Conservation (phyloP, 2,113 vertebrate species). For the Psittacara wagleri region DNA sequence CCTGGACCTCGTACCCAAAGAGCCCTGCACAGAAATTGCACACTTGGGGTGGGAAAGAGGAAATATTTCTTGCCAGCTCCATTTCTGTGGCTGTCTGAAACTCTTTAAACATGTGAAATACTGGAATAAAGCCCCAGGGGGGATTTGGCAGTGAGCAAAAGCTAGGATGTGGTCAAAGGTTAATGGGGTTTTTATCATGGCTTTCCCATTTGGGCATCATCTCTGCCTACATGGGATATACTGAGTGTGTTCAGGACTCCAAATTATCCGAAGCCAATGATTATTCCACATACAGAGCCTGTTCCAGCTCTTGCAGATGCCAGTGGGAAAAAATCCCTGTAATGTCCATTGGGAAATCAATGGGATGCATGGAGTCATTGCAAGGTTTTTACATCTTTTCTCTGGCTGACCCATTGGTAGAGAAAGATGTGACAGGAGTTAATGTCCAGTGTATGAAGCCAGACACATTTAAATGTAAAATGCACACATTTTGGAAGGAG, state of each 20-base stretch:
- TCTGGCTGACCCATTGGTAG: not conserved
- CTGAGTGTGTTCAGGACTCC: not conserved
- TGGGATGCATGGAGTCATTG: not conserved
- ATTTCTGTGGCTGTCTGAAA: not conserved
- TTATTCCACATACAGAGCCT: not conserved
- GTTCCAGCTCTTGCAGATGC: not conserved
- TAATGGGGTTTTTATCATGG: not conserved
- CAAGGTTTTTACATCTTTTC: not conserved
- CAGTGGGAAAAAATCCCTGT: not conserved
- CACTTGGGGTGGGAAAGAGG: not conserved
- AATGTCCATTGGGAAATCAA: not conserved
- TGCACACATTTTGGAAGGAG: not conserved
- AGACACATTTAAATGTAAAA: not conserved
- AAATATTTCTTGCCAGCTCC: not conserved
- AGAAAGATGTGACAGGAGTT: not conserved
- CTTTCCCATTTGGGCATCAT: not conserved
- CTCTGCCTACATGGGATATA: not conserved
- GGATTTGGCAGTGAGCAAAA: not conserved
- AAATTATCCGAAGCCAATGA: not conserved
- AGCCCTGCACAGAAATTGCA: not conserved
- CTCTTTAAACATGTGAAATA: constrained; percentile 2
- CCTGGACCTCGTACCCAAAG: not conserved
- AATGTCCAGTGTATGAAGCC: not conserved
- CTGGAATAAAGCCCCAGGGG: not conserved
- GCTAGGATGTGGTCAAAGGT: not conserved